Conservation (phyloP, 2,797 vertebrate genomes). For the Hemibagrus guttatus region DNA sequence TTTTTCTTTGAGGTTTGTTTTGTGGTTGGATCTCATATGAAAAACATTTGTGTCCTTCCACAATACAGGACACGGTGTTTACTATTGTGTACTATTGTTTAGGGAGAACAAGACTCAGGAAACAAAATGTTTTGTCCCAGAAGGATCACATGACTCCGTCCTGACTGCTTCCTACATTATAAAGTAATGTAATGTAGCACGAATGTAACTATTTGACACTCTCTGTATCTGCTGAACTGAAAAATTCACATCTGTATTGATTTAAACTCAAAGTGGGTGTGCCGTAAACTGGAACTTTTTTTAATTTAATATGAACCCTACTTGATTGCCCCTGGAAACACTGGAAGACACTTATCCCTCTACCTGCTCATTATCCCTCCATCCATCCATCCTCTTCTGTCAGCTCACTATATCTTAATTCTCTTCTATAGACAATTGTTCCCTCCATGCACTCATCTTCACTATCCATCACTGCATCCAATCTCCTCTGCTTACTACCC, state of each 20-base stretch:
- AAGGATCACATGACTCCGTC: not conserved
- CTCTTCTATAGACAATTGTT: too few species aligned
- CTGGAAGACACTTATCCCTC: not conserved
- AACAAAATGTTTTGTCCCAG: not conserved
- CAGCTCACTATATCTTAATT: not conserved
- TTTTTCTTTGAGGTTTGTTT: not conserved
- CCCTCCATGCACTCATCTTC: not conserved
- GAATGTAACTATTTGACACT: not conserved
- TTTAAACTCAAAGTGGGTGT: not conserved
- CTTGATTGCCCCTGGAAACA: not conserved
- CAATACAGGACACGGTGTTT: not conserved
- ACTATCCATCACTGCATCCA: not conserved
- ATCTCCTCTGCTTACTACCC: not conserved
- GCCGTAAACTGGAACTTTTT: not conserved
- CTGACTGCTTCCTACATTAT: not conserved
- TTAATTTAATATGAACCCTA: not conserved
- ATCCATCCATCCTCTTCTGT: not conserved
- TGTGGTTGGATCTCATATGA: not conserved
- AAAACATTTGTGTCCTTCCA: not conserved
- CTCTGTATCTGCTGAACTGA: not conserved
- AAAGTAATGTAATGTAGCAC: not conserved
- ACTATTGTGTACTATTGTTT: not conserved
- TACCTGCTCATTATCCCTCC: not conserved
- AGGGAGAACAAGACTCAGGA: not conserved
- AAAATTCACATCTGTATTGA: not conserved